phyloP scores from a whole-genome alignment of 92 coral and sea anemone species.

The Montipora capitata region DNA sequence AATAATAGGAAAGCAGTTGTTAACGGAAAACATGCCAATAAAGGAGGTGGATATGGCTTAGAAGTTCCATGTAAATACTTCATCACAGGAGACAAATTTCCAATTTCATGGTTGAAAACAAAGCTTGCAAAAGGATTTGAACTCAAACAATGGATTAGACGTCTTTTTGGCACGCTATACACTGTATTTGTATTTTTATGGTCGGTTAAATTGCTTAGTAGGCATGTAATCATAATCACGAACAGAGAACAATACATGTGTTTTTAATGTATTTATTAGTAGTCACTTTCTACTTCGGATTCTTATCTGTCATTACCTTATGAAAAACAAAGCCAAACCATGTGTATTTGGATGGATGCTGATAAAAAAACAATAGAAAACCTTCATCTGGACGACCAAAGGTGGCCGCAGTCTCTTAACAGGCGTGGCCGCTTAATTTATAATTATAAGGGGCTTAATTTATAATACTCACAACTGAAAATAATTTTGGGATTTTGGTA shows the following conservation, averaged over 20 bases:
- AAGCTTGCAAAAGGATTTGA: slow-evolving; percentile 32
- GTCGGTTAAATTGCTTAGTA: no score
- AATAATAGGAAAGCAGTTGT: slow-evolving; percentile 36
- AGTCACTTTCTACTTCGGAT: slow-evolving; percentile 33
- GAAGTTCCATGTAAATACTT: slow-evolving; percentile 49
- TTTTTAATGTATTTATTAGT: not conserved
- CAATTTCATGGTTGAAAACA: slow-evolving; percentile 22
- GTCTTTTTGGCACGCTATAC: no score
- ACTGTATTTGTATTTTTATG: no score
- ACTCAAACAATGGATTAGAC: no score
- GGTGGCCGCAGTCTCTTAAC: no score
- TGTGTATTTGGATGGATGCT: no score
- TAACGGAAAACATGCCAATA: slow-evolving; percentile 35
- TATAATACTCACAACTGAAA: no score
- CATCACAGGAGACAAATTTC: slow-evolving; percentile 30
- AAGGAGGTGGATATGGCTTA: slow-evolving; percentile 44
- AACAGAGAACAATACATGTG: slow-evolving; percentile 39
- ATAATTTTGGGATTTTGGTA: no score
- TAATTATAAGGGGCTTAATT: no score
- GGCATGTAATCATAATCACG: slow-evolving; percentile 16
- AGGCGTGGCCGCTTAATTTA: no score
- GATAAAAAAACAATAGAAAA: no score
- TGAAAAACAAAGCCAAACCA: not conserved
- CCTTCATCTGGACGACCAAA: no score
- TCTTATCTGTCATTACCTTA: slow-evolving; percentile 19